A percentile compares a stretch with the other conserved stretches of the same genome.
Conservation (phyloP, 2,888 invertebrate genomes). For the Latheticus oryzae region DNA sequence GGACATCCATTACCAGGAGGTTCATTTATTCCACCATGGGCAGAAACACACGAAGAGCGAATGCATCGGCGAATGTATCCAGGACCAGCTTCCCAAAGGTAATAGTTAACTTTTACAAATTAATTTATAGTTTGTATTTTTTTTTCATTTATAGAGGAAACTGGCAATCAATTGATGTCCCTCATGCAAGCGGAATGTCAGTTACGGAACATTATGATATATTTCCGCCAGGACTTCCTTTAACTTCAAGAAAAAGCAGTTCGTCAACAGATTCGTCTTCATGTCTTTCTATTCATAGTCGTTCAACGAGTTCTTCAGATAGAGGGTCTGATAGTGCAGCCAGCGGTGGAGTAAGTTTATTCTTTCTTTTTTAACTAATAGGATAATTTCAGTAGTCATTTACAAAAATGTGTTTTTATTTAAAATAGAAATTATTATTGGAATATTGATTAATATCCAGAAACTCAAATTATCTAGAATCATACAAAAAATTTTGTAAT, state of each 20-base stretch:
- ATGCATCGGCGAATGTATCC: conserved; percentile 62
- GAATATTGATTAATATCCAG: too few species aligned
- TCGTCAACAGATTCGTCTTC: conserved; percentile 72
- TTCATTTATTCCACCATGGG: conserved; percentile 55
- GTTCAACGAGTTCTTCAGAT: conserved; percentile 68
- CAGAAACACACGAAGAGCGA: conserved; percentile 63
- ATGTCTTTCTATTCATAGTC: conserved; percentile 70
- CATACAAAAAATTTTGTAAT: too few species aligned
- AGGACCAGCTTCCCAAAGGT: conserved; percentile 61
- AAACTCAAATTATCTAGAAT: too few species aligned
- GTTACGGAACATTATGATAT: conserved; percentile 64
- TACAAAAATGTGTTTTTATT: too few species aligned
- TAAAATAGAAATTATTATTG: too few species aligned
- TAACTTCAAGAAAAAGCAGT: conserved; percentile 71
- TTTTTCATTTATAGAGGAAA: conserved; percentile 63
- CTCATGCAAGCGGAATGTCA: conserved; percentile 62
- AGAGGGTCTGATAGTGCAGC: conserved; percentile 65
- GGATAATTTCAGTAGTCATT: too few species aligned
- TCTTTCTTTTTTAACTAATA: too few species aligned
- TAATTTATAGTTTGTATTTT: too few species aligned
- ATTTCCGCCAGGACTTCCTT: conserved; percentile 62
- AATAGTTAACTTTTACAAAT: too few species aligned
- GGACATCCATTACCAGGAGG: conserved; percentile 55
- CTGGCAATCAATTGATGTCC: conserved; percentile 64
- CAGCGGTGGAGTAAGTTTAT: conserved; percentile 64